Base-by-base conservation (phyloP, 1,140 invertebrate genomes). In the Cydia strobilella region DNA sequence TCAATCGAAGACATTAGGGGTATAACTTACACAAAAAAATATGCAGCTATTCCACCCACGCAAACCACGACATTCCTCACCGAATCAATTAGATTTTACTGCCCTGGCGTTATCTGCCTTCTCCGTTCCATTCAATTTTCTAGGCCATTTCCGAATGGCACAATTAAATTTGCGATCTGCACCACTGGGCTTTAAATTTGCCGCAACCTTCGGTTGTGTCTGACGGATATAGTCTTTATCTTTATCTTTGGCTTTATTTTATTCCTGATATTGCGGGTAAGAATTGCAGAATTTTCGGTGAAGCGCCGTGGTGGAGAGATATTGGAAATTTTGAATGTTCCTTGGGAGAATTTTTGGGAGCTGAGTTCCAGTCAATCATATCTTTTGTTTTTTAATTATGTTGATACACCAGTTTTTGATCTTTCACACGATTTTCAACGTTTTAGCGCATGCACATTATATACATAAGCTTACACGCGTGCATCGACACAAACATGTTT, bases 61-160 rank as follows among this genome's bases (percentile, higher is more conserved):
- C 27, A 69, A 35, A 75, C 69, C 63, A 66, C 35, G 59, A 72
- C 20, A 80, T 84, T 84, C 79, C 79, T 84, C 79, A 74, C 76
- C 74, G 80, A 86, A 87, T 86, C 85, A 86, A 87, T 88, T 88
- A 86, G 85, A 82, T 87, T 85, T 88, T 88, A 84, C 80, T 51
- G 81, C 82, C 76, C 51, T 75, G 66, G 77, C 80, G 79, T 75
- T 77, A 80, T 84, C 77, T 77, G 51, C 76, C 66, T 76, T 75
- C 77, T 79, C 74, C 73, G 71, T 77, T 83, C 82, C 85, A 84
- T 89, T 88, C 86, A 89, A 90, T 90, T 90, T 90, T 89, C 87
- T 86, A 90, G 87, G 76, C 89, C 89, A 90, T 90, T 89, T 89
- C 89, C 86, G 83, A 88, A 90, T 86, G 81, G 82, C 80, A 88